Percentiles rank a stretch among this genome's conserved stretches.
Evolutionary conservation across 2,888 invertebrate genomes (phyloP).

Genomic region (Ophion obscuratus): DNA sequence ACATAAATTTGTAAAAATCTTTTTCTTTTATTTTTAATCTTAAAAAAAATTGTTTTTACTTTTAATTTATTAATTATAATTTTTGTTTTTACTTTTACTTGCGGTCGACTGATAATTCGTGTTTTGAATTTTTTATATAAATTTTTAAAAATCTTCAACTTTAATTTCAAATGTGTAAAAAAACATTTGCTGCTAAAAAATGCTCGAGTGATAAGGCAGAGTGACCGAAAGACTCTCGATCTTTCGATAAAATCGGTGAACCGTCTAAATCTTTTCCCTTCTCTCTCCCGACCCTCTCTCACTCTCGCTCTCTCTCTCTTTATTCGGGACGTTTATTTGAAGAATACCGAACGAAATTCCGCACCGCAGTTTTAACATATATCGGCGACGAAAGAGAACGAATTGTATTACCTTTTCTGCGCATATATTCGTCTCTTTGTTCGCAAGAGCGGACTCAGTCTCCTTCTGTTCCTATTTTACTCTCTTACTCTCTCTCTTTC

Average conservation of each 20-base stretch:
- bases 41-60: too few species aligned
- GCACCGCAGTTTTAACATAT: constrained; percentile 77
- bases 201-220: background rate
- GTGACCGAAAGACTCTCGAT: constrained; percentile 7
- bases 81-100: too few species aligned
- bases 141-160: background rate
- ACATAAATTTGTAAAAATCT: background rate
- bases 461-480: constrained; percentile 60
- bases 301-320: background rate
- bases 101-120: too few species aligned
- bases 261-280: constrained; percentile 20
- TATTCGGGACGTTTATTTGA: constrained; percentile 76
- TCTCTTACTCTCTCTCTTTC: constrained; percentile 28
- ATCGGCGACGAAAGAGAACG: constrained; percentile 71
- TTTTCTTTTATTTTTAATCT: background rate
- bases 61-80: too few species aligned
- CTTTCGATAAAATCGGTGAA: constrained; percentile 16
- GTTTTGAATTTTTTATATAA: too few species aligned
- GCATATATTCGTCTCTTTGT: constrained; percentile 66
- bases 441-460: constrained; percentile 46
- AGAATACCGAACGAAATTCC: constrained; percentile 78
- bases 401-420: constrained; percentile 61
- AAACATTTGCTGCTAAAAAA: background rate
- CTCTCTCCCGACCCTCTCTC: too few species aligned
- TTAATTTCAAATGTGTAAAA: background rate